These are phyloP conservation scores for Dallia pectoralis DNA, from an alignment of 2,797 vertebrate genomes.

Conservation along the genomic window DNA sequence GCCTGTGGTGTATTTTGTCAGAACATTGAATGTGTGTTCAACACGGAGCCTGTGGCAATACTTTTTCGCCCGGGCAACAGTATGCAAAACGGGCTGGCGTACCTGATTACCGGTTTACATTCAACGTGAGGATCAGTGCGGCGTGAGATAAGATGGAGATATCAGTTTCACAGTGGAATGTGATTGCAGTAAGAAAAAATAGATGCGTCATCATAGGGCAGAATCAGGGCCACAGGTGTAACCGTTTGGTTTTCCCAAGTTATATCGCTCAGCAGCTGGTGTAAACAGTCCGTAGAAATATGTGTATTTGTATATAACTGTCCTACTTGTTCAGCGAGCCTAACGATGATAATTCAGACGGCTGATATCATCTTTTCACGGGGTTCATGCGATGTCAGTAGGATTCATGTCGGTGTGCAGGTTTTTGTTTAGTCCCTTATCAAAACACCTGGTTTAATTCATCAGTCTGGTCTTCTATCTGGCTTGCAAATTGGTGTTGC, in stretches of 20 bases:
- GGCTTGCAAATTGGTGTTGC: not conserved
- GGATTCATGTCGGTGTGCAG: not conserved
- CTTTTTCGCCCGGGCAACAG: not conserved
- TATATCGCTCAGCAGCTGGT: not conserved
- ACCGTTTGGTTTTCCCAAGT: not conserved
- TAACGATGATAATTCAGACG: not conserved
- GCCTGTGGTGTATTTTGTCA: slow-evolving; percentile 1
- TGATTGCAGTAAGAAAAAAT: not conserved
- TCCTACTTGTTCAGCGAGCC: not conserved
- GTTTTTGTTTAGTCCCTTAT: not conserved
- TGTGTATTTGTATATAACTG: not conserved
- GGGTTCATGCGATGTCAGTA: not conserved
- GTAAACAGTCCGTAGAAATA: not conserved
- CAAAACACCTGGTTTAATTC: not conserved
- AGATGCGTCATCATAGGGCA: not conserved
- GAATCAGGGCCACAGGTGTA: not conserved
- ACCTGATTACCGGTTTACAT: not conserved
- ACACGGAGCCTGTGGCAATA: slow-evolving; percentile 15
- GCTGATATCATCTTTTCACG: not conserved
- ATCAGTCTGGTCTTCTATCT: not conserved
- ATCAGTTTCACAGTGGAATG: not conserved
- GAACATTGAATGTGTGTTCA: slow-evolving; percentile 4
- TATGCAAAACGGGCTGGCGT: slow-evolving; percentile 39
- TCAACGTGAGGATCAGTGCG: not conserved
- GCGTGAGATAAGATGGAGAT: not conserved